phyloP scores from a whole-genome alignment of 2,888 invertebrate genomes.

The Polia nebulosa region DNA sequence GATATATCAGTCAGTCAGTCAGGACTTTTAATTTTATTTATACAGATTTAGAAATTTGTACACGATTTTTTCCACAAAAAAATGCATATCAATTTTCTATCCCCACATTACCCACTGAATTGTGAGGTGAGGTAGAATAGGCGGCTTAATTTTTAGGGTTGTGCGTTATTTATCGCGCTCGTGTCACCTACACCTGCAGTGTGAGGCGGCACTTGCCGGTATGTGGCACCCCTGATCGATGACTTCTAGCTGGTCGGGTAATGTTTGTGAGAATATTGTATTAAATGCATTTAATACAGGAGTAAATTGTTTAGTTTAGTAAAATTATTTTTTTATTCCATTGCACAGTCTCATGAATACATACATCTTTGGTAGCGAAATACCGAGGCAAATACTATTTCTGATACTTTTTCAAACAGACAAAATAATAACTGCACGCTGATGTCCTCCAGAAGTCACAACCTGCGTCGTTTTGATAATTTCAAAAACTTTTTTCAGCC shows the following conservation, averaged over 20 bases:
- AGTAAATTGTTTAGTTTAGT: neutral
- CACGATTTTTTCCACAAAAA: neutral
- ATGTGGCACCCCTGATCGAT: slow-evolving; percentile 58
- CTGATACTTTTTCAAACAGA: too few species aligned
- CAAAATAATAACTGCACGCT: too few species aligned
- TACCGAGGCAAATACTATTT: too few species aligned
- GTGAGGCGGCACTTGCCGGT: slow-evolving; percentile 36
- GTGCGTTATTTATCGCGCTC: slow-evolving; percentile 54
- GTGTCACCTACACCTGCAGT: slow-evolving; percentile 55
- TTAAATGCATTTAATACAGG: neutral
- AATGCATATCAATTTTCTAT: neutral
- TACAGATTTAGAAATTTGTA: too few species aligned
- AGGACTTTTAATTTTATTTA: too few species aligned
- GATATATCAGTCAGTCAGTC: too few species aligned
- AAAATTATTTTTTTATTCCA: too few species aligned
- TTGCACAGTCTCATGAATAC: too few species aligned
- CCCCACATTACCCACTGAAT: slow-evolving; percentile 10
- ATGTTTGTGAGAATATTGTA: slow-evolving; percentile 15
- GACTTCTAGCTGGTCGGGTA: neutral
- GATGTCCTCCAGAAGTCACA: too few species aligned
- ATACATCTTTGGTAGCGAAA: too few species aligned
- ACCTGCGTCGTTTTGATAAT: too few species aligned
- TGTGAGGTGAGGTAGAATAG: slow-evolving; percentile 3
- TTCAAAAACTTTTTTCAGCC: too few species aligned
- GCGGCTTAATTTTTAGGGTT: slow-evolving; percentile 52